Conservation (phyloP, 1,140 invertebrate species). For the Lysiphlebus fabarum region DNA sequence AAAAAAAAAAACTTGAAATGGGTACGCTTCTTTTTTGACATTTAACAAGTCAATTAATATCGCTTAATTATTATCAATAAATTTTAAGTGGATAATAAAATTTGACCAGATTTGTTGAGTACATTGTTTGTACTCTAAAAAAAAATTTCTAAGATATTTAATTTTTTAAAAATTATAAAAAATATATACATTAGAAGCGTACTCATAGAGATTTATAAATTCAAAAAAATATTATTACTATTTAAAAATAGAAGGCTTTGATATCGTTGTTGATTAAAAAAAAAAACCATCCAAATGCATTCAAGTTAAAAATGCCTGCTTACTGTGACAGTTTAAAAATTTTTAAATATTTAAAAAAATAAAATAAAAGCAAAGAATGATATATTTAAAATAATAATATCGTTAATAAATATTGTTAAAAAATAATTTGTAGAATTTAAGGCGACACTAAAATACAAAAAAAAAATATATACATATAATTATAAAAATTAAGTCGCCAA, state of each 20-base stretch:
- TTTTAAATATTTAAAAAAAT: not conserved
- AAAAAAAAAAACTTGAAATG: not conserved
- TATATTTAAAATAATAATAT: not conserved
- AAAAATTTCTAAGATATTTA: not conserved
- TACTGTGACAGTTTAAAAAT: not conserved
- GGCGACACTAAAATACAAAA: not conserved
- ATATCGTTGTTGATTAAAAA: too few relatives aligned
- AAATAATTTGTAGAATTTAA: conserved; percentile 15
- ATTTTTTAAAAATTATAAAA: not conserved
- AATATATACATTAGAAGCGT: too few relatives aligned
- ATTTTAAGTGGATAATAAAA: too few relatives aligned
- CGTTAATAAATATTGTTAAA: conserved; percentile 18
- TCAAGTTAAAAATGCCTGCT: too few relatives aligned
- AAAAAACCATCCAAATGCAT: too few relatives aligned
- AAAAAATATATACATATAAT: too few relatives aligned
- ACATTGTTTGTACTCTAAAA: too few relatives aligned
- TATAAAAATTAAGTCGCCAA: not conserved
- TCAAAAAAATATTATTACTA: too few relatives aligned
- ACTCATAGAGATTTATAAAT: too few relatives aligned
- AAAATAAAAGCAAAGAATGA: not conserved
- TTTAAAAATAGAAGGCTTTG: too few relatives aligned
- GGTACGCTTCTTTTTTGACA: conserved; percentile 16
- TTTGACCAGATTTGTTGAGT: too few relatives aligned
- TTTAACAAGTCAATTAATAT: conserved; percentile 14
- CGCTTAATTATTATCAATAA: too few relatives aligned